Evolutionary conservation across 2,113 vertebrate species (phyloP), one percentile per base, ranked within the genome.

Genomic region (Petrocephalus zakoni): DNA sequence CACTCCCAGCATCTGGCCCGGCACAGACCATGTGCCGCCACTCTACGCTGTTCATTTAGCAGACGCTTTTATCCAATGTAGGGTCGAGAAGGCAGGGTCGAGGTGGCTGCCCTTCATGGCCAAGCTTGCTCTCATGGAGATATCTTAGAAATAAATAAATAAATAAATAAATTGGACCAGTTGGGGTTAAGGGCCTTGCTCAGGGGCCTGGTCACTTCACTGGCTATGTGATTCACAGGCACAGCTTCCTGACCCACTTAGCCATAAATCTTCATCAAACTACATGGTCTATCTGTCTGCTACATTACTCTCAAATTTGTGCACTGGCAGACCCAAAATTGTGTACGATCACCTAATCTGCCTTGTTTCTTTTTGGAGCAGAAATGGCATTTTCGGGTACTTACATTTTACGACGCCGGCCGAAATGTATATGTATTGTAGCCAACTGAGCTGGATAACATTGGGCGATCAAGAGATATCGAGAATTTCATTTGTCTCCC

Each of bases 331-430:
- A 34, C 84, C 46, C 34, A 17, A 68, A 86, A 61, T 84, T 87
- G 87, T 86, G 89, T 86, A 87, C 86, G 42, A 49, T 78, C 72
- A 87, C 68, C 55, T 89, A 51, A 68, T 88, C 84, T 87, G 75
- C 19, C 10, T 49, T 82, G 81, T 37, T 68, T 78, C 68, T 88
- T 56, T 42, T 42, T 42, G 46, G 61, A 86, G 37, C 21, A 89
- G 46, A 87, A 83, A 72, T 51, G 29, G 53, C 34, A 64, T 51
- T 82, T 19, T 89, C 29, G 53, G 46, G 0, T 34, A 17, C n/a
- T 86, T 42, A n/a, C 52, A 25, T 87, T 85, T 64, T 87, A 42
- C 51, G 19, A 25, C 51, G 56, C 82, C 19, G 56, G 56, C 88
- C 9, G 9, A 47, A 88, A 85, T 42, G 25, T 29, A 10, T 19